Evolutionary conservation across 2,888 invertebrate species (phyloP).

Genomic region (Lycocerus yunnanus): DNA sequence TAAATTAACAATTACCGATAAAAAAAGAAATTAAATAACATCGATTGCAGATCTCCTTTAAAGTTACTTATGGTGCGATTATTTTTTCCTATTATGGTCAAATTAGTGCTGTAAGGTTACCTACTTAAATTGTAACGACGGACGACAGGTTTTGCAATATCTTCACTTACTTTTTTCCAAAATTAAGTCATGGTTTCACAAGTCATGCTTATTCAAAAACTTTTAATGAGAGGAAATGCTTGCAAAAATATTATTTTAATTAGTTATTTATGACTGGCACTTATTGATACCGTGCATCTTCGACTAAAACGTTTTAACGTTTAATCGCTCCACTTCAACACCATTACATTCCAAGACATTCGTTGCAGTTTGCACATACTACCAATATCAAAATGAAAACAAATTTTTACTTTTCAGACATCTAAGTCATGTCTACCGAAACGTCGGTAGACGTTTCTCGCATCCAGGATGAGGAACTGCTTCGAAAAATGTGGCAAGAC

Average conservation of each 20-base stretch:
- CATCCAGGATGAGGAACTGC: conserved; percentile 77
- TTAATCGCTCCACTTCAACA: not conserved
- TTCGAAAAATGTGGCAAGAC: conserved; percentile 84
- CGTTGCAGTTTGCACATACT: not conserved
- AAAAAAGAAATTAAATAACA: not conserved
- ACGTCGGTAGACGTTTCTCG: conserved; percentile 67
- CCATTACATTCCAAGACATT: not conserved
- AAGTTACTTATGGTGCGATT: not conserved
- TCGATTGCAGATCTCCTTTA: not conserved
- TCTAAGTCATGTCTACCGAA: conserved; percentile 45
- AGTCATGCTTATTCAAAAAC: not conserved
- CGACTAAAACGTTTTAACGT: not conserved
- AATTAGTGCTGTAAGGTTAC: conserved; percentile 12
- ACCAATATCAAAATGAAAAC: not conserved
- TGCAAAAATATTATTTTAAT: not conserved
- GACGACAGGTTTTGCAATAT: conserved; percentile 5
- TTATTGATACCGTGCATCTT: not conserved
- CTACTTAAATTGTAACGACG: not conserved
- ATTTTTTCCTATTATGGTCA: conserved; percentile 16
- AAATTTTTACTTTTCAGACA: conserved; percentile 6
- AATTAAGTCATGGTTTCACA: not conserved
- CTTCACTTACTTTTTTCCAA: not conserved
- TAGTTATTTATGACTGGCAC: conserved; percentile 8
- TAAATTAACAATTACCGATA: not conserved
- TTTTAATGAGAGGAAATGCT: not conserved